Percentiles rank a stretch among this genome's conserved stretches.
phyloP scores from a whole-genome alignment of 1,140 invertebrate genomes.

The Gryon sp. region DNA sequence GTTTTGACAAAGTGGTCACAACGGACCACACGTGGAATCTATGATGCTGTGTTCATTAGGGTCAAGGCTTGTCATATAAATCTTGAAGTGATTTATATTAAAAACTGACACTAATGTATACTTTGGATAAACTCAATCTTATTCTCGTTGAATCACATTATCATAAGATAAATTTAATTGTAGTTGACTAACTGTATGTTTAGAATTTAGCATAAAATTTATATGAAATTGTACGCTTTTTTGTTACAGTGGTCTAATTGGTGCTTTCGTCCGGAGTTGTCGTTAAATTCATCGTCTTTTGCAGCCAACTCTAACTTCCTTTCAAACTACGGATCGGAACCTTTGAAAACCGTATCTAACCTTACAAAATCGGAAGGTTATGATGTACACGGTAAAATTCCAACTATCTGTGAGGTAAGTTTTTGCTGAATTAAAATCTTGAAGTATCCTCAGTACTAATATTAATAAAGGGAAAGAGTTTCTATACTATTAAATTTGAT shows the following conservation, averaged over 20 bases:
- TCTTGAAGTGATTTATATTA: conserved; percentile 72
- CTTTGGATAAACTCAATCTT: too few species aligned
- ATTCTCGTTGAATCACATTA: not conserved
- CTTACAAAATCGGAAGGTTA: conserved; percentile 65
- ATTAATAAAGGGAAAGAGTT: not conserved
- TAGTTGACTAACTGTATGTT: too few species aligned
- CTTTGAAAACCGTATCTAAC: conserved; percentile 65
- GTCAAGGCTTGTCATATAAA: conserved; percentile 70
- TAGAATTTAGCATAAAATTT: too few species aligned
- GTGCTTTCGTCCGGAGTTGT: conserved; percentile 72
- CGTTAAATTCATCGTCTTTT: conserved; percentile 52
- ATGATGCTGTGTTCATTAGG: conserved; percentile 51
- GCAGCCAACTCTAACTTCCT: conserved; percentile 61
- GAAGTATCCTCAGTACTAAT: too few species aligned
- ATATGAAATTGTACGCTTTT: conserved; percentile 12
- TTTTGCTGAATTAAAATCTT: too few species aligned
- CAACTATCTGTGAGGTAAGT: conserved; percentile 77
- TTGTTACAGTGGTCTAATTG: conserved; percentile 74
- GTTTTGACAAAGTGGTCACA: conserved; percentile 49
- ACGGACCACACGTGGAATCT: conserved; percentile 76
- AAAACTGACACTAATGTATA: conserved; percentile 72
- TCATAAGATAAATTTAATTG: too few species aligned
- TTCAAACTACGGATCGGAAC: conserved; percentile 56
- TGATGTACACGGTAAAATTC: conserved; percentile 75
- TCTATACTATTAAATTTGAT: too few species aligned